Evolutionary conservation across 2,797 vertebrate genomes (phyloP), one percentile per base, ranked within the genome.

Genomic region (Trematocara caparti): DNA sequence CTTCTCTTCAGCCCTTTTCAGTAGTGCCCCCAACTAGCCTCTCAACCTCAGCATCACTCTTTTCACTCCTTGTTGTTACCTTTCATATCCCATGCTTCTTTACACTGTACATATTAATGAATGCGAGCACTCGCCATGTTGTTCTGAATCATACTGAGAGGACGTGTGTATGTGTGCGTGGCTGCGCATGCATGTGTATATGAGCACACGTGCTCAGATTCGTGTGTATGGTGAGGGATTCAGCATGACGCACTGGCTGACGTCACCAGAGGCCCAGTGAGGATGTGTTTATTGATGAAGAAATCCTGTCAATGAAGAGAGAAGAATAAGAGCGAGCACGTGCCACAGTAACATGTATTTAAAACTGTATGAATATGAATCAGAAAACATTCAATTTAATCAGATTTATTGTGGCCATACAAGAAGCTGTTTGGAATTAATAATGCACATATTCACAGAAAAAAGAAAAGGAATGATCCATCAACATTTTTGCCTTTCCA

Each of bases 181-280:
- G 14, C 40, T 45, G 21, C 4, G 14, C 40, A 12, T 36, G 24
- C 19, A 24, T 40, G 75, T 50, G 83, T 43, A 14, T 49, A 13
- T 19, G 78, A 73, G 82, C 57, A 57, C 77, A 59, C 38, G 6
- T 76, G 82, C 73, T 40, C 75, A 8, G 74, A 84, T 85, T 83
- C 3, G 85, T 83, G 89, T 88, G 76, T 82, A 38, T 74, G 83
- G 80, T 72, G 51, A 79, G 17, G 36, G 83, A 78, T 86, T 79
- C 85, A 51, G 89, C 4, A 59, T 95, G 93, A 95, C 93, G 91
- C 93, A 95, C 87, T 45, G 66, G 73, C 75, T 93, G 91, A 93
- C 90, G 91, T 94, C 93, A 91, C 62, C 59, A n/a, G 57, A 84
- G 78, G 76, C 73, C 62, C 81, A 86, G 84, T 75, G 84, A 85